Base-by-base conservation (phyloP, 2,113 vertebrate species). In the Sterrhoptilus dennistouni region DNA sequence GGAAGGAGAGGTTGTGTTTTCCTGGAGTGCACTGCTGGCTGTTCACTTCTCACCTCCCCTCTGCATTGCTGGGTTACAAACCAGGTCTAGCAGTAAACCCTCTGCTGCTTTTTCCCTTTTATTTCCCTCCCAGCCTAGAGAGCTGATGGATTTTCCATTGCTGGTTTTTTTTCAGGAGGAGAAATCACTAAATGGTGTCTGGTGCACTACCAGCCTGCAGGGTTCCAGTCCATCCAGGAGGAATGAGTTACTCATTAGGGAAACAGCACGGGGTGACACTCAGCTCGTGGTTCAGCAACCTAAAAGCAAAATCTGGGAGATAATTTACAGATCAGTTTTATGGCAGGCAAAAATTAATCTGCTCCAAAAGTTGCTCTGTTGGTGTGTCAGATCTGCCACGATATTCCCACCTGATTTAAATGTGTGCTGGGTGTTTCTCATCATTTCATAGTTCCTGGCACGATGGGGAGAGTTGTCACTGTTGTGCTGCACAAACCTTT, bases 311-410 rank as follows among this genome's bases (percentile, higher is more conserved):
- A 82, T 56, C 74, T 77, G 60, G 56, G 53, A 83, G 85, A 78
- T 83, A 65, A 59, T 90, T 90, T 95, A 75, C 56, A 69, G 35
- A 89, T 84, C 61, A 31, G 28, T 83, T 89, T 77, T 35, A 65
- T 57, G 66, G 40, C 60, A 71, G 49, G 53, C 25, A 87, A 23
- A 61, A 89, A 40, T 57, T 75, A 68, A 91, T 64, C 53, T 23
- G 2, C 45, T 64, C 50, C 83, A 68, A 47, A 90, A 88, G 60
- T n/a, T 49, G 23, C 75, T 11, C 33, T 45, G 50, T 70, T 82
- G 68, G 53, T 56, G 11, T 65, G 20, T 72, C n/a, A 57, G 33
- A 24, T 31, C 54, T 87, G 54, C 83, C 69, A 66, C 70, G 24
- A 17, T 19, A 60, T 59, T 88, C 17, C 38, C 60, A 0, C 33